phyloP scores from a whole-genome alignment of 1,140 invertebrate species.

The Hyphantria cunea region DNA sequence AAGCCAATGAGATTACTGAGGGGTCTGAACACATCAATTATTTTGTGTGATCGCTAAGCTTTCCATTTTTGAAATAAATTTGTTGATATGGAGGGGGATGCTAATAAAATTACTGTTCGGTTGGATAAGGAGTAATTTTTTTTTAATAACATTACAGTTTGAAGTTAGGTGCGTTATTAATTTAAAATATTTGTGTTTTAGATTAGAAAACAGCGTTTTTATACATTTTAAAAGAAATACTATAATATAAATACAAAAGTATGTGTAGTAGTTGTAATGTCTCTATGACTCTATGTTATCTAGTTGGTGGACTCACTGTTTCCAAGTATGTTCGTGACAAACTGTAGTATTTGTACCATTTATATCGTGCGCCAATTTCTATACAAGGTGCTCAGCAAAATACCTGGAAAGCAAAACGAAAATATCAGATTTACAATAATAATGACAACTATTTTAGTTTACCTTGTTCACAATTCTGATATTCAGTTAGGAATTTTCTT shows the following conservation, averaged over 20 bases:
- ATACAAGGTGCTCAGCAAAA: constrained; percentile 28
- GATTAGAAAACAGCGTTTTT: no score
- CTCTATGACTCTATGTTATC: constrained; percentile 1
- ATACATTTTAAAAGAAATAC: no score
- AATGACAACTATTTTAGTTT: constrained; percentile 4
- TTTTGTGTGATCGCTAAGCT: constrained; percentile 63
- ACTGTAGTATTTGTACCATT: constrained; percentile 35
- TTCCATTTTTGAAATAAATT: constrained; percentile 78
- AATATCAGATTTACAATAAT: constrained; percentile 17
- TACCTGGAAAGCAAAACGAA: constrained; percentile 49
- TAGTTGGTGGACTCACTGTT: constrained; percentile 46
- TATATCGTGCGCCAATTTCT: constrained; percentile 41
- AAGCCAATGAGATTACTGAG: constrained; percentile 33
- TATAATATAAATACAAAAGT: neutral
- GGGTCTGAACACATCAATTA: constrained; percentile 66
- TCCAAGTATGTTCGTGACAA: constrained; percentile 60
- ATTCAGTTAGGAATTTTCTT: no score
- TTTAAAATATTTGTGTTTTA: constrained; percentile 1
- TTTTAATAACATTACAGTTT: constrained; percentile 15
- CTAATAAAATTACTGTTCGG: constrained; percentile 65
- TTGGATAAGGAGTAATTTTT: constrained; percentile 20
- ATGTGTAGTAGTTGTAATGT: no score
- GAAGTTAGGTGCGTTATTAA: neutral
- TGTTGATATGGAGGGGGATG: constrained; percentile 47
- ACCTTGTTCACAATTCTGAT: neutral